Evolutionary conservation across 2,113 vertebrate genomes (phyloP).

Genomic region (Ifrita kowaldi): DNA sequence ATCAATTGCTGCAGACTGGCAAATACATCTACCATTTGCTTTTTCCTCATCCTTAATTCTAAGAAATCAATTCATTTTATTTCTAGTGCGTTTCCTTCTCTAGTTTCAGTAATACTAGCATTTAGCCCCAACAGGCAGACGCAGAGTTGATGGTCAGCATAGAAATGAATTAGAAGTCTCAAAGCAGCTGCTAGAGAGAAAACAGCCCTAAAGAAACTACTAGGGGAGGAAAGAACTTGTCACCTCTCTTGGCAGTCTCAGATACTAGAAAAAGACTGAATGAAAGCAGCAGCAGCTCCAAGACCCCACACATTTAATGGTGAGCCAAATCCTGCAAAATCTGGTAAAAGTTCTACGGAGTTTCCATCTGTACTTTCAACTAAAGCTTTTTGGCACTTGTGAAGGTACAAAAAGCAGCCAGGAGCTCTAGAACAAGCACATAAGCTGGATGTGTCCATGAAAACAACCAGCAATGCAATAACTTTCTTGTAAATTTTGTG

Average conservation of each 20-base stretch:
- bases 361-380: slow-evolving; percentile 18
- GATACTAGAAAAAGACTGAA: neutral
- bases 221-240: slow-evolving; percentile 13
- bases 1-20: neutral
- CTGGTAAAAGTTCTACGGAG: neutral
- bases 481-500: neutral
- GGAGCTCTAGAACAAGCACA: neutral
- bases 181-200: neutral
- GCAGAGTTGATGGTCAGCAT: neutral
- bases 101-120: neutral
- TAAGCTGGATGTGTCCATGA: neutral
- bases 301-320: slow-evolving; percentile 32
- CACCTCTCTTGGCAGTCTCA: slow-evolving; percentile 22
- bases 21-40: neutral
- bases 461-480: neutral
- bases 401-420: neutral
- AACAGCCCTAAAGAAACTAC: neutral
- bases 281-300: neutral
- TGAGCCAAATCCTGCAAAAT: slow-evolving; percentile 28
- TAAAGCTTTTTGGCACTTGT: neutral
- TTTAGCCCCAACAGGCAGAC: neutral
- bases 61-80: neutral
- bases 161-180: neutral
- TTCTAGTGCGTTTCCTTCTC: neutral
- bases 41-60: neutral